These are phyloP conservation scores for Ptyas mucosa DNA, from an alignment of 2,113 vertebrate species.

Conservation along the genomic window DNA sequence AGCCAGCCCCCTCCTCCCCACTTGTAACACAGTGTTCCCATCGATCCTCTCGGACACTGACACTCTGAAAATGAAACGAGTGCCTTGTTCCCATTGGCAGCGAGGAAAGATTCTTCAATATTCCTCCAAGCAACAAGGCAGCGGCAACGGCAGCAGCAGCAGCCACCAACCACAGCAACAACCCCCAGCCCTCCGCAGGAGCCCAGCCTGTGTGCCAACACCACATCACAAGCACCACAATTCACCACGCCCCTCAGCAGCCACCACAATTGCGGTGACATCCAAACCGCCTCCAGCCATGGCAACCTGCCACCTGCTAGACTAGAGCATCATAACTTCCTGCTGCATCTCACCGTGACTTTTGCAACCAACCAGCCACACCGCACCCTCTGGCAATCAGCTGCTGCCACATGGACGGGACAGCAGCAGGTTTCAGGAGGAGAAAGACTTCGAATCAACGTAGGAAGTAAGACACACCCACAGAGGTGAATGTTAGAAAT, in stretches of 20 bases:
- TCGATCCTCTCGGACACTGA: slow-evolving; percentile 22
- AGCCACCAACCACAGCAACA: not conserved
- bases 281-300: slow-evolving; percentile 11
- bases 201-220: not conserved
- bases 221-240: slow-evolving; percentile 1
- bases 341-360: not conserved
- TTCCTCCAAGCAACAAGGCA: slow-evolving; percentile 7
- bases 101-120: slow-evolving; percentile 3
- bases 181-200: not conserved
- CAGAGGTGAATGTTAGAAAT: not conserved
- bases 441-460: not conserved
- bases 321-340: slow-evolving; percentile 1
- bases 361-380: not conserved
- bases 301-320: slow-evolving; percentile 24
- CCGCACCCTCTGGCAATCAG: not conserved
- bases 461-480: not conserved
- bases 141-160: not conserved
- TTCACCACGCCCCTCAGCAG: slow-evolving; percentile 10
- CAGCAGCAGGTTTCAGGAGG: not conserved
- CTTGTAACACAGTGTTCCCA: slow-evolving; percentile 30
- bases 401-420: not conserved
- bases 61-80: slow-evolving; percentile 12
- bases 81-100: slow-evolving; percentile 16
- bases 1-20: slow-evolving; percentile 20
- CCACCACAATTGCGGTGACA: slow-evolving; percentile 17